Evolutionary conservation across 2,888 invertebrate species (phyloP).

Genomic region (Camponotus fellah): DNA sequence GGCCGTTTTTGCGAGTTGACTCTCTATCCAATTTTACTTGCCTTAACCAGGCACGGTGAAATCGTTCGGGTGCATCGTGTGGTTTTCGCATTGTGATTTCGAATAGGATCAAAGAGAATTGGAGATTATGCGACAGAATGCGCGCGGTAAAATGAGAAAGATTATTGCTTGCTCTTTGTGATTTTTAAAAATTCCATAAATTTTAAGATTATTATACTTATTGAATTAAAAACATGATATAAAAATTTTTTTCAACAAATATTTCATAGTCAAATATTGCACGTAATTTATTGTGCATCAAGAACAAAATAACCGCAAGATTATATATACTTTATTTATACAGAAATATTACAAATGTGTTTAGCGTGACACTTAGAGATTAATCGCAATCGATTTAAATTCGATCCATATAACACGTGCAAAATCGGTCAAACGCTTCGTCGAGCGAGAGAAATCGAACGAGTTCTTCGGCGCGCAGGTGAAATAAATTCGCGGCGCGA

Average conservation of each 20-base stretch:
- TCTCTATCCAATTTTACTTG: constrained; percentile 33
- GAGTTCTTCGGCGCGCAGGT: constrained; percentile 23
- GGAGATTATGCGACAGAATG: constrained; percentile 26
- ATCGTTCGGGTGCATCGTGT: constrained; percentile 39
- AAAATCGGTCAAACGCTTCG: constrained; percentile 25
- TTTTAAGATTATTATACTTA: background rate
- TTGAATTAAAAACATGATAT: background rate
- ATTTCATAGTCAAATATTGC: background rate
- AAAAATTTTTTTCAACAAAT: background rate
- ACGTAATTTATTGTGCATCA: background rate
- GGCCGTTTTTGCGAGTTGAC: constrained; percentile 29
- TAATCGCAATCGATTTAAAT: background rate
- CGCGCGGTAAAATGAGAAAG: background rate
- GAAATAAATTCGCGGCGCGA: constrained; percentile 28
- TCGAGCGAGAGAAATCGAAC: constrained; percentile 26
- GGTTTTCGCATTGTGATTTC: constrained; percentile 57
- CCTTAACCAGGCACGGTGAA: constrained; percentile 23
- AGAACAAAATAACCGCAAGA: background rate
- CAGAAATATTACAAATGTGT: background rate
- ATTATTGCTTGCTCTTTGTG: background rate
- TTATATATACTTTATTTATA: background rate
- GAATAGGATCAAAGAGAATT: constrained; percentile 62
- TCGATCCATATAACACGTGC: background rate
- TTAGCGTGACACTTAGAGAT: background rate
- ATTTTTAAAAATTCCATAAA: constrained; percentile 14